These are phyloP conservation scores for Stictocephala bisonia DNA, from an alignment of 2,888 invertebrate genomes.

Conservation along the genomic window DNA sequence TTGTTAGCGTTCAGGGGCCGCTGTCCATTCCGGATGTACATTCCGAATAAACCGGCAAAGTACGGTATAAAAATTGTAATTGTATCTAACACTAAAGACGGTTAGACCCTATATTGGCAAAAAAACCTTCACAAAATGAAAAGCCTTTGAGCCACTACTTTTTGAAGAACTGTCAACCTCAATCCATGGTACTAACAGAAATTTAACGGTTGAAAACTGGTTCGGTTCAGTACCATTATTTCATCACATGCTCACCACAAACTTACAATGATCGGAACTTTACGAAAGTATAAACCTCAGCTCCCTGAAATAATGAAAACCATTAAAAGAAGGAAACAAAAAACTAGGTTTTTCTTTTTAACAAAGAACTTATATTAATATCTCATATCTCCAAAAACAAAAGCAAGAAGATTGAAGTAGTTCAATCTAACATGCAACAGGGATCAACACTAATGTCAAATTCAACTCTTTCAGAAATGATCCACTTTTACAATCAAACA, in stretches of 20 bases:
- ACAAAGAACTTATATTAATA: constrained; percentile 11
- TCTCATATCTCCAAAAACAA: constrained; percentile 12
- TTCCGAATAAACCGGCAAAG: constrained; percentile 48
- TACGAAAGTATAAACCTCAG: constrained; percentile 58
- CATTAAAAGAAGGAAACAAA: neutral
- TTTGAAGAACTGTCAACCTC: constrained; percentile 46
- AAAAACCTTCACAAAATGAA: constrained; percentile 19
- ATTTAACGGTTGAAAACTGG: constrained; percentile 53
- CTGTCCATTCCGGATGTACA: constrained; percentile 43
- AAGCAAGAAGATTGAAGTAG: constrained; percentile 10
- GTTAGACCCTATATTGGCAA: constrained; percentile 51
- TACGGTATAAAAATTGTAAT: constrained; percentile 49
- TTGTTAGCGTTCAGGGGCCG: constrained; percentile 45
- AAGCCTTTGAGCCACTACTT: constrained; percentile 44
- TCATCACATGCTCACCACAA: constrained; percentile 52
- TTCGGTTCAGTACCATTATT: constrained; percentile 51
- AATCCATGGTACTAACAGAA: constrained; percentile 49
- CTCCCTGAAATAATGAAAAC: constrained; percentile 53
- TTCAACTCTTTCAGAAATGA: constrained; percentile 1
- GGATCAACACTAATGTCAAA: neutral
- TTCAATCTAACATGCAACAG: constrained; percentile 29
- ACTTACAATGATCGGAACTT: constrained; percentile 53
- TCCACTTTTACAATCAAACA: constrained; percentile 25
- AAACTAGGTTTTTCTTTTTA: constrained; percentile 24
- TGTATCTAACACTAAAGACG: constrained; percentile 46